Conservation (phyloP, 1,140 invertebrate species). For the Venturia canescens region DNA sequence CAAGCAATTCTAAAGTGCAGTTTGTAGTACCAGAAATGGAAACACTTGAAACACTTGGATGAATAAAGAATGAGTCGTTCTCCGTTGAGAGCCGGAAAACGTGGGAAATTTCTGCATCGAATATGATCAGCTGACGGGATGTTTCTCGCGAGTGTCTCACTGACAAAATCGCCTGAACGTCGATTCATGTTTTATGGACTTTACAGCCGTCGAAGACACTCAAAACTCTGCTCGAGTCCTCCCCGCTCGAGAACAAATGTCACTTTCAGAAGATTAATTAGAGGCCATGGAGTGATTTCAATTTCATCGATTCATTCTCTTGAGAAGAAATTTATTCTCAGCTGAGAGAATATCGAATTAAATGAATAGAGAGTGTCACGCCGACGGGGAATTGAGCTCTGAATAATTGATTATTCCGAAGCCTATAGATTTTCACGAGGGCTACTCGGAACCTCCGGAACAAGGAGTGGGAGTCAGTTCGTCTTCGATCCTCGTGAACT, state of each 20-base stretch:
- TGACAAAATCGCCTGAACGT: not conserved
- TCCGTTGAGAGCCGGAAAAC: not conserved
- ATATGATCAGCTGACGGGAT: not conserved
- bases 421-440: not conserved
- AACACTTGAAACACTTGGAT: not conserved
- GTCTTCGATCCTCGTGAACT: not conserved
- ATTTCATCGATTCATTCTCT: not conserved
- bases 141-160: not conserved
- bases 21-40: not conserved
- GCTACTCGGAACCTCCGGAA: not conserved
- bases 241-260: not conserved
- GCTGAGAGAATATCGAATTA: not conserved
- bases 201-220: not conserved
- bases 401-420: not conserved
- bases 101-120: not conserved
- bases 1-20: not conserved
- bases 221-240: not conserved
- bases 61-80: not conserved
- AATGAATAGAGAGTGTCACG: not conserved
- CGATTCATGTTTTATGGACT: not conserved
- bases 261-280: not conserved
- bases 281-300: not conserved
- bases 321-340: not conserved
- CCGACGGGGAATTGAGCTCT: not conserved
- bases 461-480: not conserved